phyloP scores from a whole-genome alignment of 2,888 invertebrate genomes.

The Clusia tigrina region DNA sequence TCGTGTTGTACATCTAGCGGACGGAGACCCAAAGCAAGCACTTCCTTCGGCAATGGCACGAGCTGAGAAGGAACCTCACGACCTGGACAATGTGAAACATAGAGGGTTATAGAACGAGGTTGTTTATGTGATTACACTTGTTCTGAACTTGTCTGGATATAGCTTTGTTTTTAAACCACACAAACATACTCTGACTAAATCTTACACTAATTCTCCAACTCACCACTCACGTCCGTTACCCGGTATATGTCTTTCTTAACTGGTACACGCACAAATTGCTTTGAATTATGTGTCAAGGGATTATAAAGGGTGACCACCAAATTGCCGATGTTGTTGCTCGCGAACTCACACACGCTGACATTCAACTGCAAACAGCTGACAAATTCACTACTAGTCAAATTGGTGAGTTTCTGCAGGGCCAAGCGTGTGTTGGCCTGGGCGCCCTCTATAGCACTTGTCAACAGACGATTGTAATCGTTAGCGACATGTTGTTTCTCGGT shows the following conservation, averaged over 20 bases:
- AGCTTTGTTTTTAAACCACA: neutral
- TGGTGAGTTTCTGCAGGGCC: conserved; percentile 49
- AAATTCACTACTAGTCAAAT: conserved; percentile 56
- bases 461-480: conserved; percentile 81
- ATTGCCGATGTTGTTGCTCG: conserved; percentile 67
- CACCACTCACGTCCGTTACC: conserved; percentile 73
- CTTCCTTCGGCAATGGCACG: conserved; percentile 69
- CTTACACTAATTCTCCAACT: conserved; percentile 29
- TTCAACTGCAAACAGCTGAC: conserved; percentile 47
- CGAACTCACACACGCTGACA: conserved; percentile 73
- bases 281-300: conserved; percentile 73
- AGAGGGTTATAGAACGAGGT: too few species aligned
- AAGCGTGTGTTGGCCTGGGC: conserved; percentile 61
- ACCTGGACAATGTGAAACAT: conserved; percentile 32
- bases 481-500: conserved; percentile 89
- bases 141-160: too few species aligned
- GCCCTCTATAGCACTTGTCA: conserved; percentile 74
- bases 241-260: conserved; percentile 67
- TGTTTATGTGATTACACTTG: too few species aligned
- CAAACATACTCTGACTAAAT: too few species aligned
- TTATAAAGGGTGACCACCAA: conserved; percentile 80
- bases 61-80: conserved; percentile 70
- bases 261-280: conserved; percentile 72
- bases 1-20: conserved; percentile 72
- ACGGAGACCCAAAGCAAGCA: conserved; percentile 65